phyloP scores from a whole-genome alignment of 2,888 invertebrate species.

The Lutraria lutraria region DNA sequence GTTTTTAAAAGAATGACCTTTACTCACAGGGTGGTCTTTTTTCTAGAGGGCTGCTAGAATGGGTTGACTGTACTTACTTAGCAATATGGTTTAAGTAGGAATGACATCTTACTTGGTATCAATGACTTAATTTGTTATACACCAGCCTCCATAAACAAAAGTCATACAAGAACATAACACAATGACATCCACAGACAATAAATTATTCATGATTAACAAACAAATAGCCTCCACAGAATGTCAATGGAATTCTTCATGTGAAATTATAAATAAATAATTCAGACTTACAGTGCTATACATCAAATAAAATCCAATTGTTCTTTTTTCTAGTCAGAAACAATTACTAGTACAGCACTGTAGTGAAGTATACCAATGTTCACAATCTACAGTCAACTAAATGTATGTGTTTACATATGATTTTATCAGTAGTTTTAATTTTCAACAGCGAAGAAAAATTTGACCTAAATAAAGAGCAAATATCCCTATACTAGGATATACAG shows the following conservation, averaged over 20 bases:
- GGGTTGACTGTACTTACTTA: no score
- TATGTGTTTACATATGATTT: background rate
- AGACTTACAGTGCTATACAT: background rate
- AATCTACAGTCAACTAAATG: background rate
- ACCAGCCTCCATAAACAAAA: no score
- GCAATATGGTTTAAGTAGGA: no score
- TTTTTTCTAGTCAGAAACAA: background rate
- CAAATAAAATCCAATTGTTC: constrained; percentile 10
- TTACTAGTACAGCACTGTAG: background rate
- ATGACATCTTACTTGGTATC: no score
- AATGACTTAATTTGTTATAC: no score
- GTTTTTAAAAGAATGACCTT: no score
- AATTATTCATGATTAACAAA: background rate
- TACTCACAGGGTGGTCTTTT: no score
- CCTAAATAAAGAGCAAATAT: background rate
- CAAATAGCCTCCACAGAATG: background rate
- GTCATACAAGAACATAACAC: no score
- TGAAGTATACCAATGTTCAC: background rate
- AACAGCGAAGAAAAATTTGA: background rate
- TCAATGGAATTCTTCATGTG: background rate
- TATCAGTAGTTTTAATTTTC: constrained; percentile 5
- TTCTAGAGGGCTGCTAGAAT: no score
- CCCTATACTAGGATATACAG: no score
- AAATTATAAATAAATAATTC: constrained; percentile 13
- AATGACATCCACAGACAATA: background rate